Base-by-base conservation (phyloP, 2,888 invertebrate genomes). In the Cosmia trapezina region DNA sequence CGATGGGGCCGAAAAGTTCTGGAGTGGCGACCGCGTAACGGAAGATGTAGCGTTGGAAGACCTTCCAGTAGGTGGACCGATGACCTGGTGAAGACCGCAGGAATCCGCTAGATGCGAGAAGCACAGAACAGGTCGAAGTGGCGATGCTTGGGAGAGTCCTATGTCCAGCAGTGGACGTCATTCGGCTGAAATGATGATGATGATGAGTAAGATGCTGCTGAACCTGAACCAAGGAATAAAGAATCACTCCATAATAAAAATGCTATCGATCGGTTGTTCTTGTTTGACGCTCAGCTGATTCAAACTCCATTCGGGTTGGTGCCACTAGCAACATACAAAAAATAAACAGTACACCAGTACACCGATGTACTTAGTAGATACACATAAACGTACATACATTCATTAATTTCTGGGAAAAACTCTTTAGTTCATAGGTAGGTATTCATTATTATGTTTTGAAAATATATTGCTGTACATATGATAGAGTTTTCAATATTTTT, bases 261-360 rank as follows among this genome's bases (percentile, higher is more conserved):
- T 51, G 4, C 7, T 53, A 76, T 76, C 68, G 76, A 76, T 53
- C 57, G 14, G n/a, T n/a, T 37, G 37, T 12, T 49, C 51, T 37
- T 75, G n/a, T 66, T 43, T 57, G 22, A 74, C 8, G 37, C 37
- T 51, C 3, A 45, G 37, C 45, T 45, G 33, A 49, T n/a, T 54
- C 1, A 22, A 76, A n/a, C 33, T 43, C 4, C 0, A 7, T 33
- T 33, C 9, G 45, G 47, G 45, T 8, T 60, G 68, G 68, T 22
- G 59, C 74, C 11, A 67, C 43, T 68, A 22, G 22, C 5, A 57
- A 17, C 28, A 12, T 2, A 41, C 1, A 41, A 45, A 45, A 69
- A 66, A 41, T 5, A 22, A 64, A 49, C n/a, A 11, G 4, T 17
- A 22, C 0, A 41, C 17, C n/a, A 11, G 4, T 17, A 22, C 0